Evolutionary conservation across 23 tunicate species (phyloP).

Genomic region (Styela clava): DNA sequence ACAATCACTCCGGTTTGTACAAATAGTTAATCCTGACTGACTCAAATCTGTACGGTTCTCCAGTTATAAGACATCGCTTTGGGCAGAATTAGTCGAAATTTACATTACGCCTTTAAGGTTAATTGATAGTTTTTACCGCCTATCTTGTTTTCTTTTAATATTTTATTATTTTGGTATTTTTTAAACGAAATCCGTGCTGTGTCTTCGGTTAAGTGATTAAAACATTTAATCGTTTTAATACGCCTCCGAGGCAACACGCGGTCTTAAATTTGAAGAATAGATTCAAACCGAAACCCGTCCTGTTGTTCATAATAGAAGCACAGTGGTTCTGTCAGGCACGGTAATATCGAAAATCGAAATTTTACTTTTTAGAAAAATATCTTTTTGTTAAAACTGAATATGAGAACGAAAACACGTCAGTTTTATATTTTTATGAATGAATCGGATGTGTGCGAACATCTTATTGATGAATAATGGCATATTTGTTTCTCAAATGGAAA

Average conservation of each 20-base stretch:
- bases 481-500: too few relatives aligned
- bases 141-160: background rate
- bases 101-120: background rate
- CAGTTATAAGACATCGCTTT: background rate
- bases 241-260: background rate
- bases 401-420: too few relatives aligned
- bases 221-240: background rate
- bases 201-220: background rate
- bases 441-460: too few relatives aligned
- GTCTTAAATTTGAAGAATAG: background rate
- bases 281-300: background rate
- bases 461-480: too few relatives aligned
- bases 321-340: background rate
- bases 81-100: background rate
- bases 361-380: too few relatives aligned
- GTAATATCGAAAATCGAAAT: background rate
- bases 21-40: background rate
- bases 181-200: background rate
- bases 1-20: too few relatives aligned
- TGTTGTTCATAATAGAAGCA: background rate
- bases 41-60: background rate
- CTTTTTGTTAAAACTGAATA: too few relatives aligned
- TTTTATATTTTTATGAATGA: too few relatives aligned
- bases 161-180: background rate
- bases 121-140: too few relatives aligned